Base-by-base conservation (phyloP, 2,888 invertebrate species). In the Seira ritae region DNA sequence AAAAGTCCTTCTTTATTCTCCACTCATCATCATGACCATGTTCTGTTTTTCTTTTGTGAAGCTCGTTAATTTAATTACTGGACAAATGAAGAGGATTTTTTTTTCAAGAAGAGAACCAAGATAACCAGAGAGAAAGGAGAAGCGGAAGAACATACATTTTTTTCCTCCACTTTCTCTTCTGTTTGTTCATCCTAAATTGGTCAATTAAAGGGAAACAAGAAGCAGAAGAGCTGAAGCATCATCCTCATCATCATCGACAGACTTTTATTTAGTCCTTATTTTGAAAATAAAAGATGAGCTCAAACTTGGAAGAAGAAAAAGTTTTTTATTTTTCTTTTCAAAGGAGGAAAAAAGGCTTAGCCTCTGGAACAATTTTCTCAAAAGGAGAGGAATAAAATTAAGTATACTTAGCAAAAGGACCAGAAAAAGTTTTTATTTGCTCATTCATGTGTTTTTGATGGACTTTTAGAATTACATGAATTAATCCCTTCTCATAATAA, bases 261-360 rank as follows among this genome's bases (percentile, higher is more conserved):
- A n/a, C n/a, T n/a, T n/a, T n/a, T n/a, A n/a, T n/a, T n/a, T n/a
- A n/a, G n/a, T n/a, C n/a, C n/a, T n/a, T n/a, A n/a, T 96, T 97
- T 96, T 97, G 97, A 92, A 97, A 97, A 85, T 96, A 46, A 46
- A 46, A 46, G 46, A 12, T 46, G 6, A 46, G 6, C 46, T 12
- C 6, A 12, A 46, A 46, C 46, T 12, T 46, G 46, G 12, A 46
- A 46, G 6, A 46, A 46, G 46, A 46, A 10, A 12, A 46, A 46
- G n/a, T n/a, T n/a, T n/a, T n/a, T n/a, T n/a, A n/a, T n/a, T n/a
- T n/a, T n/a, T n/a, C n/a, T n/a, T n/a, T n/a, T n/a, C n/a, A n/a
- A n/a, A n/a, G n/a, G n/a, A n/a, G n/a, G n/a, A n/a, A n/a, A n/a
- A n/a, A n/a, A n/a, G n/a, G n/a, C n/a, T n/a, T n/a, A n/a, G n/a